phyloP scores from a whole-genome alignment of 2,888 invertebrate genomes.

The Fragum fragum region DNA sequence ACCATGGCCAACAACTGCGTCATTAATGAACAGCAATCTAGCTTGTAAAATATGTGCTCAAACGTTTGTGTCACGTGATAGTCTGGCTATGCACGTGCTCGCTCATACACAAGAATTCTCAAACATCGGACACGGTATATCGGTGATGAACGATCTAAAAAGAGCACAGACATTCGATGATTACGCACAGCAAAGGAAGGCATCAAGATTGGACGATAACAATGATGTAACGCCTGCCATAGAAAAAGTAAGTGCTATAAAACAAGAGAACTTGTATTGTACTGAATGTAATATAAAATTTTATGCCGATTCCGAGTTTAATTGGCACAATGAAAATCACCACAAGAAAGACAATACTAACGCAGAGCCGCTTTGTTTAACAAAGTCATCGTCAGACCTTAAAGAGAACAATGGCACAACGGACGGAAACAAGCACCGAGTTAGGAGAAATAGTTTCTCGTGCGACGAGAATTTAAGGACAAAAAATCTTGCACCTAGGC shows the following conservation, averaged over 20 bases:
- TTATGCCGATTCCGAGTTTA: conserved; percentile 49
- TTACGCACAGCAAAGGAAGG: not conserved
- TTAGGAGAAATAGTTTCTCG: conserved; percentile 62
- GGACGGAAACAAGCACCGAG: conserved; percentile 9
- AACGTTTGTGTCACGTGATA: conserved; percentile 78
- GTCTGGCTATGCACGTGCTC: conserved; percentile 84
- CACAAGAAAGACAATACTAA: not conserved
- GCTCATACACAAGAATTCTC: conserved; percentile 74
- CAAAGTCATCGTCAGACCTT: conserved; percentile 26
- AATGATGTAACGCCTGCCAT: not conserved
- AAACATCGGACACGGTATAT: not conserved
- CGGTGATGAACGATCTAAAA: not conserved
- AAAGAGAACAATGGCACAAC: not conserved
- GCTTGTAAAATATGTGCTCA: conserved; percentile 79
- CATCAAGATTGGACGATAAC: not conserved
- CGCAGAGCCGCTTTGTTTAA: conserved; percentile 46
- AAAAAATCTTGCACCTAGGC: conserved; percentile 30
- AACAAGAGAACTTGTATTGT: conserved; percentile 35
- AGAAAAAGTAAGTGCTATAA: not conserved
- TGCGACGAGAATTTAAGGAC: conserved; percentile 25
- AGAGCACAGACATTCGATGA: conserved; percentile 6
- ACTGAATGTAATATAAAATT: conserved; percentile 45
- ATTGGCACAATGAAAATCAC: conserved; percentile 54
- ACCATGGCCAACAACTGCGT: not conserved
- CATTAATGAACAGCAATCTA: conserved; percentile 35